Evolutionary conservation across 2,113 vertebrate species (phyloP).

Genomic region (Laterallus jamaicensis): DNA sequence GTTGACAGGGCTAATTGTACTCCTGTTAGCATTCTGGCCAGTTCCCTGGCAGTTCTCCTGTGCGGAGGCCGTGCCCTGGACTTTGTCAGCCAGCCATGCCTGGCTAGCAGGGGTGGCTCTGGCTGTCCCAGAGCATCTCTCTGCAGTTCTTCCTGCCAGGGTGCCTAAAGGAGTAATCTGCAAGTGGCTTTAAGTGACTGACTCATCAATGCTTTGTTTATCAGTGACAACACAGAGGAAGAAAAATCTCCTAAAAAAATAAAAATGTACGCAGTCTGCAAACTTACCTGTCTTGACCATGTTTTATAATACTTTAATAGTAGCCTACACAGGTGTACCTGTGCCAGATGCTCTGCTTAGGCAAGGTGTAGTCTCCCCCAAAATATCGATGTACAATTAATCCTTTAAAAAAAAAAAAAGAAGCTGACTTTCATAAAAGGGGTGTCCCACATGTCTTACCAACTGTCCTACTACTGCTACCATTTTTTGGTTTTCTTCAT

Average conservation of each 20-base stretch:
- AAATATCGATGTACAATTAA: neutral
- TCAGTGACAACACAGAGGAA: neutral
- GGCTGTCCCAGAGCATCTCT: neutral
- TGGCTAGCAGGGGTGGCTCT: neutral
- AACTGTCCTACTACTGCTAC: neutral
- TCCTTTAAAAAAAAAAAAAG: neutral
- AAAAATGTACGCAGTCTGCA: neutral
- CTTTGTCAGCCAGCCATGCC: neutral
- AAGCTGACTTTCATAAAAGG: neutral
- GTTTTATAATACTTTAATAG: neutral
- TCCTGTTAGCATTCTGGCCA: neutral
- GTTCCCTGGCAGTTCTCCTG: neutral
- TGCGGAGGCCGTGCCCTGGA: fast-evolving
- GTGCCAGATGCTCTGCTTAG: neutral
- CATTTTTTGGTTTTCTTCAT: neutral
- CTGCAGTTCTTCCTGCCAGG: neutral
- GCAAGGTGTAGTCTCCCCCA: neutral
- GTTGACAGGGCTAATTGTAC: neutral
- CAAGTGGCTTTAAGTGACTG: neutral
- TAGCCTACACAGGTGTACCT: neutral
- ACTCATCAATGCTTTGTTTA: neutral
- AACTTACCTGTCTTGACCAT: neutral
- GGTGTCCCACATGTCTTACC: neutral
- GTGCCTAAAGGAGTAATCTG: neutral
- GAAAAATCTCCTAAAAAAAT: neutral